Percentiles rank a stretch among this genome's conserved stretches.
phyloP scores from a whole-genome alignment of 2,113 vertebrate species.

The Leuciscus idus region DNA sequence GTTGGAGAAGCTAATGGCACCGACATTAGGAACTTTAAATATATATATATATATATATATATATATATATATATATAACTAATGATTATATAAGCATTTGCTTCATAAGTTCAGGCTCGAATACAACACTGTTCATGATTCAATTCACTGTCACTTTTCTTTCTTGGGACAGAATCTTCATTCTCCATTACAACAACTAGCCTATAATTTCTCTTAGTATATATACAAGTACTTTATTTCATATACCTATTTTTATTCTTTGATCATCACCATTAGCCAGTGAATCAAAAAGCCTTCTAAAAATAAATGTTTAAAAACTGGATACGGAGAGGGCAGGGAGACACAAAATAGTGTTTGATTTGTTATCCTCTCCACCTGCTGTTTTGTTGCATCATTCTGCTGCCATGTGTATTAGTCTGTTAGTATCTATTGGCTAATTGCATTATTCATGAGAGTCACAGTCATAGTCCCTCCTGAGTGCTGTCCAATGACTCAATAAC shows the following conservation, averaged over 20 bases:
- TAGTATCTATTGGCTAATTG: constrained; percentile 35
- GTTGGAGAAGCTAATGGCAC: no score
- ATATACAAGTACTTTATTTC: neutral
- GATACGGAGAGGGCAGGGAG: neutral
- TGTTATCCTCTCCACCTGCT: constrained; percentile 14
- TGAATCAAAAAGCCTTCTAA: neutral
- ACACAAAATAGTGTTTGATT: constrained; percentile 5
- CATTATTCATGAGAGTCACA: constrained; percentile 35
- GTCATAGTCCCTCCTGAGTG: constrained; percentile 7
- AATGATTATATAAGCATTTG: no score
- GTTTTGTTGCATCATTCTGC: constrained; percentile 45
- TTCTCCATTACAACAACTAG: no score
- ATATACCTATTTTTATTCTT: neutral
- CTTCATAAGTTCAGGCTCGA: no score
- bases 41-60: no score
- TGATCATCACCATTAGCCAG: neutral
- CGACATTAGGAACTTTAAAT: no score
- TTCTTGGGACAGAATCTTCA: no score
- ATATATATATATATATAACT: no score
- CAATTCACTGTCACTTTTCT: no score
- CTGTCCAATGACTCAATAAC: constrained; percentile 21
- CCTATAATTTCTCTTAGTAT: neutral
- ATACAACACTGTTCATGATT: no score
- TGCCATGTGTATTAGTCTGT: constrained; percentile 1
- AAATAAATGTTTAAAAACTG: neutral